Conservation (phyloP, 2,888 invertebrate genomes). For the Thysanoteuthis rhombus region DNA sequence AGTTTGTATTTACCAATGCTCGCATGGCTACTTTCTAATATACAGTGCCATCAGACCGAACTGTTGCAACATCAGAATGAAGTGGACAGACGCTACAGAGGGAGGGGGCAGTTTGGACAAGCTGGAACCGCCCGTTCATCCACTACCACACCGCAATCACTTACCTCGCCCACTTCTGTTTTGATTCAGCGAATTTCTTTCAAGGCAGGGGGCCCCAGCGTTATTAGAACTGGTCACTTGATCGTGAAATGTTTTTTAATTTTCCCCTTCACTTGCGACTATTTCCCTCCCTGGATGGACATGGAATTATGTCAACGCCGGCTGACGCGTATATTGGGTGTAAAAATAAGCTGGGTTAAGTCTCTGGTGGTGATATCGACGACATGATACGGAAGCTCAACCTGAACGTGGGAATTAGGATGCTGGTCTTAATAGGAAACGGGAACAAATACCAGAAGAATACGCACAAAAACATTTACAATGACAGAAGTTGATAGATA, state of each 20-base stretch:
- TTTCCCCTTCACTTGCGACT: not conserved
- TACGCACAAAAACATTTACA: no score
- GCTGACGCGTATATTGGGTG: not conserved
- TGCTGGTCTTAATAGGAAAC: not conserved
- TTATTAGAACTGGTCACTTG: not conserved
- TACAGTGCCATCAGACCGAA: not conserved
- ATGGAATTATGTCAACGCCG: not conserved
- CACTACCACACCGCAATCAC: not conserved
- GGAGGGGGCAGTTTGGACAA: no score
- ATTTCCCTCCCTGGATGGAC: not conserved
- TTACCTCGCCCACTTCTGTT: not conserved
- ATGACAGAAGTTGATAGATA: no score
- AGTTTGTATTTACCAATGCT: not conserved
- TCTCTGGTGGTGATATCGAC: not conserved
- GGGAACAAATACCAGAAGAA: no score
- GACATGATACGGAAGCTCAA: not conserved
- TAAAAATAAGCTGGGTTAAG: not conserved
- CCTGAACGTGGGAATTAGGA: not conserved
- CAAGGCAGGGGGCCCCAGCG: not conserved
- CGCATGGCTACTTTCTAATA: not conserved
- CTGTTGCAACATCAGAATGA: not conserved
- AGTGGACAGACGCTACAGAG: not conserved
- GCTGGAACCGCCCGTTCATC: not conserved
- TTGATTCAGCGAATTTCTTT: not conserved
- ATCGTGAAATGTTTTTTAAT: not conserved